Evolutionary conservation across 2,113 vertebrate species (phyloP).

Genomic region (Progne subis): DNA sequence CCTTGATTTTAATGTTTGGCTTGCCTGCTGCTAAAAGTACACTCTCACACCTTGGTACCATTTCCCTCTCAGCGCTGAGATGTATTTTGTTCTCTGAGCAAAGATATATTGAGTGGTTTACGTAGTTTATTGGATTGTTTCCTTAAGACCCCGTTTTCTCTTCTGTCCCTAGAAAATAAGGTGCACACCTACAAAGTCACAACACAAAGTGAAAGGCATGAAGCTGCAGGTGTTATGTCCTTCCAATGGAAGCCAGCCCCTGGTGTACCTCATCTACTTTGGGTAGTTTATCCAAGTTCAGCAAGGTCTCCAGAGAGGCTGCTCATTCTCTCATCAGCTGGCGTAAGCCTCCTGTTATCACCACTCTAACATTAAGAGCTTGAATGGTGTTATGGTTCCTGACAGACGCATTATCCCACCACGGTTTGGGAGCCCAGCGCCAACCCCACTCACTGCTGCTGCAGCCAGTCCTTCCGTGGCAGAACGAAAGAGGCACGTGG

Average conservation of each 20-base stretch:
- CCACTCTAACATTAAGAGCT: neutral
- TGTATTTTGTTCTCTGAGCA: neutral
- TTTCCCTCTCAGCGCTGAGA: neutral
- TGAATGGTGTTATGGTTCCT: neutral
- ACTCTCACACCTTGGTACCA: rapidly evolving
- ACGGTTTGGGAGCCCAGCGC: neutral
- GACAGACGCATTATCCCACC: neutral
- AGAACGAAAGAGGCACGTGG: rapidly evolving
- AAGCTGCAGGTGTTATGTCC: neutral
- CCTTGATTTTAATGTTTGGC: neutral
- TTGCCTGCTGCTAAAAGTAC: neutral
- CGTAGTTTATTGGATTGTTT: neutral
- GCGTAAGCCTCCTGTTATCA: neutral
- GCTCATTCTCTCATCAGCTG: neutral
- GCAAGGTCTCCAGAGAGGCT: neutral
- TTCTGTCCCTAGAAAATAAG: neutral
- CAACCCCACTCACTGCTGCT: rapidly evolving
- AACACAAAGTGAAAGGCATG: neutral
- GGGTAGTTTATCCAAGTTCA: neutral
- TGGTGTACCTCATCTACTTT: neutral
- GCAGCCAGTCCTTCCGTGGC: rapidly evolving
- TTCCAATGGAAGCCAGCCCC: neutral
- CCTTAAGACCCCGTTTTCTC: neutral
- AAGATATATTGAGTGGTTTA: neutral
- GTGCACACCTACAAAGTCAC: neutral